Evolutionary conservation across 1,140 invertebrate species (phyloP).

Genomic region (Aphidius gifuensis): DNA sequence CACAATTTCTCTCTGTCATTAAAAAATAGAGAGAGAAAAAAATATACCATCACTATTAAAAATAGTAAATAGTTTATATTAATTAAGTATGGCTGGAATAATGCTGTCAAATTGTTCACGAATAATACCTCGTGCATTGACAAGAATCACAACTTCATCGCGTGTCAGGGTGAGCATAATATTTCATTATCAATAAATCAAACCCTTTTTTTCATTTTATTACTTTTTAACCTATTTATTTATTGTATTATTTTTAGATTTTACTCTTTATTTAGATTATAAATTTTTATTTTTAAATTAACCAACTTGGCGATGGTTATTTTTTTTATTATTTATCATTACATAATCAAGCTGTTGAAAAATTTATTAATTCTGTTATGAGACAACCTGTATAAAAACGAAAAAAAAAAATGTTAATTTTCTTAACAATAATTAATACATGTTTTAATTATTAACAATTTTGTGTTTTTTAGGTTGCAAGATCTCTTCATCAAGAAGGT

Average conservation of each 20-base stretch:
- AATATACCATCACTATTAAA: not conserved
- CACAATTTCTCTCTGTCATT: slow-evolving; percentile 22
- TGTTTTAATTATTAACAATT: slow-evolving; percentile 17
- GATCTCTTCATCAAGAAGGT: slow-evolving; percentile 46
- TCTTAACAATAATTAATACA: no score
- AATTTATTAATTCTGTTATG: not conserved
- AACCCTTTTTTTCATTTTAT: slow-evolving; percentile 6
- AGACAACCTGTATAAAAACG: no score
- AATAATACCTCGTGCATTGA: slow-evolving; percentile 44
- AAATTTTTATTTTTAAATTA: not conserved
- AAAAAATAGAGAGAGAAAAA: not conserved
- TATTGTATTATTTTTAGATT: not conserved
- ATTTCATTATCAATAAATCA: not conserved
- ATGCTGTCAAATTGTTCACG: slow-evolving; percentile 52
- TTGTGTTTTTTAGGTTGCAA: slow-evolving; percentile 41
- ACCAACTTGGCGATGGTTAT: not conserved
- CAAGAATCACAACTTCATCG: slow-evolving; percentile 40
- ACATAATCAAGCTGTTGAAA: not conserved
- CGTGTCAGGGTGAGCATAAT: slow-evolving; percentile 43
- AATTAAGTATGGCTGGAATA: slow-evolving; percentile 42
- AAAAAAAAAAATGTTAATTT: no score
- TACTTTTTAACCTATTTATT: slow-evolving; percentile 1
- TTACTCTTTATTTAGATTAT: not conserved
- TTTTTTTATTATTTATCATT: not conserved
- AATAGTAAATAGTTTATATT: slow-evolving; percentile 1